These are phyloP conservation scores for Perithous albicinctus DNA, from an alignment of 2,888 invertebrate genomes.

Conservation along the genomic window DNA sequence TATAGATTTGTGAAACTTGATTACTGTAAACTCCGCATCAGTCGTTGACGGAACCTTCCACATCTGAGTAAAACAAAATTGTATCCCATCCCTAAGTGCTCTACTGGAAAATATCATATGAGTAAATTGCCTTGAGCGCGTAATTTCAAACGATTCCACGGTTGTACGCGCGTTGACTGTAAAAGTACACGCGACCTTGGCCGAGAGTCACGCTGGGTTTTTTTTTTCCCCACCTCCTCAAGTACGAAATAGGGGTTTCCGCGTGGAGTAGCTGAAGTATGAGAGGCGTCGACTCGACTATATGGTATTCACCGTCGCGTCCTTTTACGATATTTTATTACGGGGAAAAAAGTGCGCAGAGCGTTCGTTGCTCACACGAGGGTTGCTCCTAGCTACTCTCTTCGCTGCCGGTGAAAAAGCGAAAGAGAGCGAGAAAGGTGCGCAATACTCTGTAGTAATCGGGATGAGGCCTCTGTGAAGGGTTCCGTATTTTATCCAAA, in stretches of 20 bases:
- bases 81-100: background rate
- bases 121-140: constrained; percentile 27
- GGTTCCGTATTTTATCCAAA: constrained; percentile 81
- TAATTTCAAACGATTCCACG: constrained; percentile 36
- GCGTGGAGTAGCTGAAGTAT: constrained; percentile 43
- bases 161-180: background rate
- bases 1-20: background rate
- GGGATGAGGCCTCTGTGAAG: constrained; percentile 68
- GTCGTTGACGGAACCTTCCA: background rate
- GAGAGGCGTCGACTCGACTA: constrained; percentile 33
- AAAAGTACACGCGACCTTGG: constrained; percentile 50
- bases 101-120: background rate
- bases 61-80: background rate
- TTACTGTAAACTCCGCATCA: background rate
- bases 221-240: constrained; percentile 45
- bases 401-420: constrained; percentile 48
- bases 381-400: constrained; percentile 59
- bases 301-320: constrained; percentile 62
- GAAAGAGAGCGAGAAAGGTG: constrained; percentile 41
- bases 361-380: constrained; percentile 47
- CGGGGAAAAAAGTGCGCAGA: constrained; percentile 69
- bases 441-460: constrained; percentile 69
- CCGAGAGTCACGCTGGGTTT: constrained; percentile 38
- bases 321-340: constrained; percentile 74
- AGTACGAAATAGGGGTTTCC: constrained; percentile 57